phyloP scores from a whole-genome alignment of 2,888 invertebrate species.

The Brenthis daphne region DNA sequence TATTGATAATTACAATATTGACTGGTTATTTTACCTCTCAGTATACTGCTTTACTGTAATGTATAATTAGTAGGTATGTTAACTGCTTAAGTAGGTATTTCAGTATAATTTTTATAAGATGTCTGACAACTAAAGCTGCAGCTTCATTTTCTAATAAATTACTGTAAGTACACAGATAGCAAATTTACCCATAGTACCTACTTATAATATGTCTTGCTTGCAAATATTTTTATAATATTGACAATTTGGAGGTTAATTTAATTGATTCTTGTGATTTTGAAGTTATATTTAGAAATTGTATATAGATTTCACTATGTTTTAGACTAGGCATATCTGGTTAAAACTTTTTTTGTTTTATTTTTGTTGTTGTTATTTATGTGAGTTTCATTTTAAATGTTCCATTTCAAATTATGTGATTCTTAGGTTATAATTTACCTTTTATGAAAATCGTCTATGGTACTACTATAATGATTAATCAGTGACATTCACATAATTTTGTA shows the following conservation, averaged over 20 bases:
- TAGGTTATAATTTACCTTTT: slow-evolving; percentile 39
- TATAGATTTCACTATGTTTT: slow-evolving; percentile 26
- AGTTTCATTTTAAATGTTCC: slow-evolving; percentile 48
- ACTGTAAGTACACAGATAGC: slow-evolving; percentile 12
- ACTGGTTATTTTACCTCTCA: slow-evolving; percentile 43
- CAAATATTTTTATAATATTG: slow-evolving; percentile 28
- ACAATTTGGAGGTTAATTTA: slow-evolving; percentile 21
- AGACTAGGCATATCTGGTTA: slow-evolving; percentile 42
- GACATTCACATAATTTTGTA: slow-evolving; percentile 13
- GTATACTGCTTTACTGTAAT: slow-evolving; percentile 31
- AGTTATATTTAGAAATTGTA: slow-evolving; percentile 20
- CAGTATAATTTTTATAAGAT: slow-evolving; percentile 26
- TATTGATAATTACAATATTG: slow-evolving; percentile 43
- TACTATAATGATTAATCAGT: slow-evolving; percentile 11
- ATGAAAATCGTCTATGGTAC: slow-evolving; percentile 20
- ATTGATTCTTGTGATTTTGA: slow-evolving; percentile 34
- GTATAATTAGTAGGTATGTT: slow-evolving; percentile 27
- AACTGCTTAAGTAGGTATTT: slow-evolving; percentile 14
- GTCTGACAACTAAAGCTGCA: slow-evolving; percentile 15
- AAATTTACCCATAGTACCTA: slow-evolving; percentile 25
- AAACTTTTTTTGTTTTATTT: slow-evolving; percentile 47
- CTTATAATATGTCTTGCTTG: slow-evolving; percentile 21
- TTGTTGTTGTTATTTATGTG: slow-evolving; percentile 67
- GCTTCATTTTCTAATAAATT: slow-evolving; percentile 30
- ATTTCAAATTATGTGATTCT: slow-evolving; percentile 41